A percentile compares a stretch with the other conserved stretches of the same genome.
Conservation (phyloP, 1,140 invertebrate genomes). For the Caenorhabditis latens region DNA sequence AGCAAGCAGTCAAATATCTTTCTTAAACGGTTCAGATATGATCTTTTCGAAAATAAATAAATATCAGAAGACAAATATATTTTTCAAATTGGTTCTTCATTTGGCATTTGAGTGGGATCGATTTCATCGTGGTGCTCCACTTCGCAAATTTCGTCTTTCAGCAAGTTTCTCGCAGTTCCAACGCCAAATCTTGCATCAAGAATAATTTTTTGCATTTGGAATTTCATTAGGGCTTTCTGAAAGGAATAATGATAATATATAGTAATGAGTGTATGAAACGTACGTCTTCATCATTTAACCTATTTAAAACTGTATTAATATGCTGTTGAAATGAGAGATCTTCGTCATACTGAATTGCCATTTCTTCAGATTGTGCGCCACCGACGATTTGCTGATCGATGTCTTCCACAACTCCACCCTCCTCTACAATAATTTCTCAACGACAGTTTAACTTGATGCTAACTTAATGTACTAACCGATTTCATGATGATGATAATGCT, state of each 20-base stretch:
- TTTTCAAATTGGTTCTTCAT: neutral
- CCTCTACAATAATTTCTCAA: neutral
- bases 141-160: neutral
- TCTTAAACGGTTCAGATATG: no score
- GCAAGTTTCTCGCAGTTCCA: neutral
- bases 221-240: conserved; percentile 26
- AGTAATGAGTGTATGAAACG: neutral
- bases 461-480: neutral
- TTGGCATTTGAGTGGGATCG: neutral
- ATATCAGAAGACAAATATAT: no score
- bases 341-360: conserved; percentile 32
- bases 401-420: neutral
- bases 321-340: conserved; percentile 37
- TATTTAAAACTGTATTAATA: conserved; percentile 33
- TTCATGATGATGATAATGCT: conserved; percentile 22
- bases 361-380: neutral
- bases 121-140: neutral
- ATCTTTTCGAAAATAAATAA: no score
- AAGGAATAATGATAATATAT: neutral
- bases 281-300: conserved; percentile 18
- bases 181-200: conserved; percentile 25
- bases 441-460: neutral
- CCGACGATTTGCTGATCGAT: conserved; percentile 1
- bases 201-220: conserved; percentile 51
- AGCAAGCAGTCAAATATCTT: no score